phyloP scores from a whole-genome alignment of 2,113 vertebrate genomes.

The Lathamus discolor region DNA sequence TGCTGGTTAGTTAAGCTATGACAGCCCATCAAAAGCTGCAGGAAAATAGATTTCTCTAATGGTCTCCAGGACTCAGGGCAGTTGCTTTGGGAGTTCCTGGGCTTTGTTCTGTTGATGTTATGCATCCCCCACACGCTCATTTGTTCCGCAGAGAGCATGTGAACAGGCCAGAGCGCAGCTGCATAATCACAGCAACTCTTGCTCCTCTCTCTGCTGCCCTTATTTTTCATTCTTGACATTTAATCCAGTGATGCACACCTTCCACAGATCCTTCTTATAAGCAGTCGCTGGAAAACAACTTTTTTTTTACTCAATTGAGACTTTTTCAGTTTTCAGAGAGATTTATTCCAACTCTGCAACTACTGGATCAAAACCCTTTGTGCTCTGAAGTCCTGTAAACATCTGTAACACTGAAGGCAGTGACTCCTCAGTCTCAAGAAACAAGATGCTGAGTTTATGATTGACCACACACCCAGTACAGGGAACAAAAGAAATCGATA shows the following conservation, averaged over 20 bases:
- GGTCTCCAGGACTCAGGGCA: neutral
- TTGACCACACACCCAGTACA: neutral
- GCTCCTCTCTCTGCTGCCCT: neutral
- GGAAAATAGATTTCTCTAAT: neutral
- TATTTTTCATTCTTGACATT: constrained; percentile 39
- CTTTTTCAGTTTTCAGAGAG: neutral
- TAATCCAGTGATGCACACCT: neutral
- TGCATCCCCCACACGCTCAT: accelerated
- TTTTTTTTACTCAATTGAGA: neutral
- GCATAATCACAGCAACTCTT: neutral
- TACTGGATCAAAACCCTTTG: neutral
- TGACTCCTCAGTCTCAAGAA: neutral
- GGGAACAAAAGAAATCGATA: neutral
- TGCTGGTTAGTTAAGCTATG: neutral
- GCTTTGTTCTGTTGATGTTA: neutral
- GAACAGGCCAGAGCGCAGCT: neutral
- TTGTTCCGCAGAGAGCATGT: neutral
- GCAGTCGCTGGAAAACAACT: neutral
- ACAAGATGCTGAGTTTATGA: neutral
- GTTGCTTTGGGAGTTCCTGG: neutral
- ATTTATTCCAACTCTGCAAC: neutral
- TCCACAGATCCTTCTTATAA: neutral
- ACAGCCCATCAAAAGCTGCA: constrained; percentile 10
- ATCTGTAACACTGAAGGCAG: neutral
- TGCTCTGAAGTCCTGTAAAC: neutral